Conservation (phyloP, 2,797 vertebrate species). For the Sorex maritimensis region DNA sequence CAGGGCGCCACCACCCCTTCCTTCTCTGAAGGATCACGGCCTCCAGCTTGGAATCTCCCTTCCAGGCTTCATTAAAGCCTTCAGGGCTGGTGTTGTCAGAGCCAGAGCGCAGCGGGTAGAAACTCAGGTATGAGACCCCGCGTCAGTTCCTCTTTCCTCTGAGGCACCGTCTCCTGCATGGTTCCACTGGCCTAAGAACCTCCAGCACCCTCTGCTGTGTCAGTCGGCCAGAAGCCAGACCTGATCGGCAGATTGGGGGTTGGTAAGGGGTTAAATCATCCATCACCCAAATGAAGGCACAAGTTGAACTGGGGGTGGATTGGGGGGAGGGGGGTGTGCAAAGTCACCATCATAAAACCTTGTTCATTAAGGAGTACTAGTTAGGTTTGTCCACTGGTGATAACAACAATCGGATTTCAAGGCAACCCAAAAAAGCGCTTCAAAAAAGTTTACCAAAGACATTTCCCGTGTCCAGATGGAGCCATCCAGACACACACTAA, state of each 20-base stretch:
- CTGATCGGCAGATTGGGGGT: neutral
- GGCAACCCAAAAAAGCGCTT: conserved; percentile 35
- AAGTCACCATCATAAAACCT: conserved; percentile 59
- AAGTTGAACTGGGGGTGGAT: neutral
- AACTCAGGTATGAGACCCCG: conserved; percentile 29
- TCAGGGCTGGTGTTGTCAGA: neutral
- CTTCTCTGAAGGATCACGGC: conserved; percentile 63
- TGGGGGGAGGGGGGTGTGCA: neutral
- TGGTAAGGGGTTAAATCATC: conserved; percentile 40
- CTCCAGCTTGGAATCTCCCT: neutral
- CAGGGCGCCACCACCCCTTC: neutral
- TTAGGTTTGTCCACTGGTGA: conserved; percentile 62
- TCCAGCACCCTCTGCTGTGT: neutral
- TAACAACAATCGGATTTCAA: conserved; percentile 70
- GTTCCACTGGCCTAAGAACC: neutral
- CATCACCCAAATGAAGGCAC: neutral
- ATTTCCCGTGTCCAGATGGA: conserved; percentile 73
- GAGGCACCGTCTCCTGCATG: neutral
- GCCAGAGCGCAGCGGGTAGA: neutral
- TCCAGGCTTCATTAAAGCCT: neutral
- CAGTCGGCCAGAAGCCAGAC: conserved; percentile 35
- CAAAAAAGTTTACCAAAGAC: conserved; percentile 72
- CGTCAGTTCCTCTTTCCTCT: neutral
- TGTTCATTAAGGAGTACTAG: conserved; percentile 1
- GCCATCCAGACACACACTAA: conserved; percentile 16